Evolutionary conservation across 2,888 invertebrate genomes (phyloP).

Genomic region (Campopleginae sp.): DNA sequence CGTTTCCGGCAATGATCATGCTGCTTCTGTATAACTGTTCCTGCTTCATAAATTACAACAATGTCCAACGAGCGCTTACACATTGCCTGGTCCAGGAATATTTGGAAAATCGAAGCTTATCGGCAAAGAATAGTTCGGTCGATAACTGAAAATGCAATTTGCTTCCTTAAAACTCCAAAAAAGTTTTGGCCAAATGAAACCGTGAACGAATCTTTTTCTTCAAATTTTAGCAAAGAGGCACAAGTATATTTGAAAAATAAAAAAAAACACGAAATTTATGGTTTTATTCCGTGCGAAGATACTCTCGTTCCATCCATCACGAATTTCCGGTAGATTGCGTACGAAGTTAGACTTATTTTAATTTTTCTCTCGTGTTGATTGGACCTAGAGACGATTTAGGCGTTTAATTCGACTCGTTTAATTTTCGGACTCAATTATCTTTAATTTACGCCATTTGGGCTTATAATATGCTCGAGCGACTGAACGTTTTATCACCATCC

Average conservation of each 20-base stretch:
- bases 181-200: neutral
- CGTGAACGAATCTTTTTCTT: neutral
- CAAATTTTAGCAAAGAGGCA: neutral
- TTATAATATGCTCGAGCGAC: constrained; percentile 43
- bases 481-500: constrained; percentile 40
- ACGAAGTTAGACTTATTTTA: neutral
- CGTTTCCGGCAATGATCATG: constrained; percentile 59
- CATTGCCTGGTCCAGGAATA: neutral
- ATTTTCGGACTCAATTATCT: constrained; percentile 55
- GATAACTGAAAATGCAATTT: neutral
- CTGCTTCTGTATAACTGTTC: constrained; percentile 17
- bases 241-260: neutral
- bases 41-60: neutral
- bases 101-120: neutral
- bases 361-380: constrained; percentile 36
- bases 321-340: constrained; percentile 6
- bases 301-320: neutral
- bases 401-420: constrained; percentile 30
- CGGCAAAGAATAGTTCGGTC: neutral
- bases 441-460: constrained; percentile 52
- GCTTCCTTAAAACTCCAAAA: neutral
- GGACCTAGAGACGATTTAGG: constrained; percentile 26
- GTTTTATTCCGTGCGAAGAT: neutral
- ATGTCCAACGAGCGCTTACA: neutral
- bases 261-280: constrained; percentile 8